phyloP scores from a whole-genome alignment of 2,797 vertebrate species.

The Cyclura pinguis region DNA sequence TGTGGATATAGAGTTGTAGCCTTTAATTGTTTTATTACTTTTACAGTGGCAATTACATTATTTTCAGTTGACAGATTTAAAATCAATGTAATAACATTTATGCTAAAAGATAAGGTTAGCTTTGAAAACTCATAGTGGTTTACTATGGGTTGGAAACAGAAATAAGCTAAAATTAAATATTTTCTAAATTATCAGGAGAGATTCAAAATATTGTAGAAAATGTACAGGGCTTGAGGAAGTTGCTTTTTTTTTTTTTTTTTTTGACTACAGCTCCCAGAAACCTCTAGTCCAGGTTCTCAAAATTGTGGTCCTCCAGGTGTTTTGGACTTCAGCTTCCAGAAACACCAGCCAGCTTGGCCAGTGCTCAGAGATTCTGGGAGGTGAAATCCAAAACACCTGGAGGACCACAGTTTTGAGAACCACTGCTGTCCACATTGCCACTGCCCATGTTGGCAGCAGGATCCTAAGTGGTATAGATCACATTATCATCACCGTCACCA shows the following conservation, averaged over 20 bases:
- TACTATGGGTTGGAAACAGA: not conserved
- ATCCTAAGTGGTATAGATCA: too few relatives aligned
- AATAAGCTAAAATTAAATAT: not conserved
- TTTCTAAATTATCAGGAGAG: not conserved
- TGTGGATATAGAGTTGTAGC: not conserved
- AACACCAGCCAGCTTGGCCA: not conserved
- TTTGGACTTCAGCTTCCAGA: too few relatives aligned
- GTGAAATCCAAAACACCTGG: not conserved
- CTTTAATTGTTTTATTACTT: not conserved
- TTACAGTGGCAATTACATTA: accelerated
- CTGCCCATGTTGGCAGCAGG: too few relatives aligned
- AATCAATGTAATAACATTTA: constrained; percentile 18
- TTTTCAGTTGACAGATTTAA: constrained; percentile 1
- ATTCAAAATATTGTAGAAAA: not conserved
- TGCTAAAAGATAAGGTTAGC: constrained; percentile 6
- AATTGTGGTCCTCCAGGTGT: too few relatives aligned
- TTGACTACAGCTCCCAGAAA: too few relatives aligned
- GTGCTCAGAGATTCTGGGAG: not conserved
- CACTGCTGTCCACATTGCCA: too few relatives aligned
- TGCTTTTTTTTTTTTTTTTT: too few relatives aligned
- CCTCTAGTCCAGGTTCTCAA: too few relatives aligned
- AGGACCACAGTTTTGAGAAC: not conserved
- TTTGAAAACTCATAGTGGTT: constrained; percentile 14
- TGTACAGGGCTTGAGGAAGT: not conserved
- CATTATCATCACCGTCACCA: too few relatives aligned